A percentile compares a stretch with the other conserved stretches of the same genome.
Conservation (phyloP, 1,140 invertebrate species). For the Drosophila dunni region DNA sequence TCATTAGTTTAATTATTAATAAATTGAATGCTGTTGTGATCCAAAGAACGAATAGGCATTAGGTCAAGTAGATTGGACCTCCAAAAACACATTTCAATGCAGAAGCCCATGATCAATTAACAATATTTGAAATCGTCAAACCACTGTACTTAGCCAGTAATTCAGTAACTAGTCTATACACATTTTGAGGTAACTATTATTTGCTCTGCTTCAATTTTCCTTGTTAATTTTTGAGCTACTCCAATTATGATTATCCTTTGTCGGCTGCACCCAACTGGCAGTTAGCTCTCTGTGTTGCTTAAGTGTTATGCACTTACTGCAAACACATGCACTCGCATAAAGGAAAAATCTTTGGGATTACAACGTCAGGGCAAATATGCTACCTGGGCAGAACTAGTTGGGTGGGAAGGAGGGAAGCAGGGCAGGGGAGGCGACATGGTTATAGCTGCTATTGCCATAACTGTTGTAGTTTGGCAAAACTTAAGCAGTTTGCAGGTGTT, state of each 20-base stretch:
- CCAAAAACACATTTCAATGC: no score
- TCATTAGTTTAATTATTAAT: no score
- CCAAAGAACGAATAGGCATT: no score
- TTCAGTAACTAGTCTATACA: no score
- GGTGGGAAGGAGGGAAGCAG: background rate
- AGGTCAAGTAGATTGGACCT: no score
- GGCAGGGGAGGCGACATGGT: conserved; percentile 19
- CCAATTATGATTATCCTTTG: conserved; percentile 26
- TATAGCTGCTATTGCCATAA: conserved; percentile 66
- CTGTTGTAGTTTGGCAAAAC: conserved; percentile 66
- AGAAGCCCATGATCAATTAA: no score
- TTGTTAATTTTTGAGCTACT: background rate
- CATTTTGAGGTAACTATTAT: no score
- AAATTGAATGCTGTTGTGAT: no score
- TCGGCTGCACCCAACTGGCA: conserved; percentile 49
- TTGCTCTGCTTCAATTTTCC: no score
- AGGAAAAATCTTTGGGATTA: conserved; percentile 76
- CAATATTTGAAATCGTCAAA: no score
- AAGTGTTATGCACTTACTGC: conserved; percentile 76
- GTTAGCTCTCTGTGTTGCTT: conserved; percentile 65
- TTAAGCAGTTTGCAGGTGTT: conserved; percentile 79
- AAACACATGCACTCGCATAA: conserved; percentile 59
- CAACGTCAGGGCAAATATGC: conserved; percentile 63
- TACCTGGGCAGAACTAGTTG: conserved; percentile 6
- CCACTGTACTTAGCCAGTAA: no score